Conservation (phyloP, 2,888 invertebrate species). For the Ryuthela nishihirai region DNA sequence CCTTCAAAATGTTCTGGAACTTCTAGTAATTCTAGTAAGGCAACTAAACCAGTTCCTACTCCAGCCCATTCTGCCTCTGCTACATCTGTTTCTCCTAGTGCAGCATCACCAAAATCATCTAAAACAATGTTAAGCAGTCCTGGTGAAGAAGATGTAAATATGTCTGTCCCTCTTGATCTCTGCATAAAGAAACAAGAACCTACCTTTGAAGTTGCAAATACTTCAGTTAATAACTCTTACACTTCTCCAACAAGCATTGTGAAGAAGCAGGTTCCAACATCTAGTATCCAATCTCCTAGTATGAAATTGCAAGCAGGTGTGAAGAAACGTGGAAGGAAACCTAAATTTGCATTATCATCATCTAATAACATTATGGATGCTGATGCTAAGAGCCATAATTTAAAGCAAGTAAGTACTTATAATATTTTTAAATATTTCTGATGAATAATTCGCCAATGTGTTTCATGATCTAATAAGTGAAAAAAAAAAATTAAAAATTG, state of each 20-base stretch:
- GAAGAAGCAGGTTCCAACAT: no score
- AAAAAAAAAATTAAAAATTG: no score
- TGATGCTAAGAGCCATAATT: neutral
- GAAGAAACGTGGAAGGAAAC: slow-evolving; percentile 26
- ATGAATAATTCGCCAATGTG: no score
- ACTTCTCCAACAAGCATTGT: neutral
- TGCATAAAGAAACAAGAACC: slow-evolving; percentile 38
- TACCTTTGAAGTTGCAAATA: slow-evolving; percentile 26
- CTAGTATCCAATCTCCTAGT: no score
- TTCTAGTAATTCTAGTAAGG: no score
- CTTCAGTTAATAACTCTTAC: slow-evolving; percentile 19
- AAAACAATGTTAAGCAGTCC: slow-evolving; percentile 16
- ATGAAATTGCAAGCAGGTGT: no score
- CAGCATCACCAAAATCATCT: slow-evolving; percentile 21
- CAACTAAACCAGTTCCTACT: slow-evolving; percentile 37
- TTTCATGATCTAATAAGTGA: no score
- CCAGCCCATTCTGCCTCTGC: slow-evolving; percentile 28
- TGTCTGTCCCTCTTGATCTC: slow-evolving; percentile 35
- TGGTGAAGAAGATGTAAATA: slow-evolving; percentile 32
- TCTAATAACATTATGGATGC: no score
- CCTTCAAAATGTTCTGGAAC: slow-evolving; percentile 4
- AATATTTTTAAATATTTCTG: no score
- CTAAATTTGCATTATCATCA: no score
- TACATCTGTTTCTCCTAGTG: slow-evolving; percentile 8
- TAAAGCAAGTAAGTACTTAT: neutral